Percentiles rank a stretch among this genome's conserved stretches.
Evolutionary conservation across 1,140 invertebrate genomes (phyloP).

Genomic region (Trachymyrmex septentrionalis): DNA sequence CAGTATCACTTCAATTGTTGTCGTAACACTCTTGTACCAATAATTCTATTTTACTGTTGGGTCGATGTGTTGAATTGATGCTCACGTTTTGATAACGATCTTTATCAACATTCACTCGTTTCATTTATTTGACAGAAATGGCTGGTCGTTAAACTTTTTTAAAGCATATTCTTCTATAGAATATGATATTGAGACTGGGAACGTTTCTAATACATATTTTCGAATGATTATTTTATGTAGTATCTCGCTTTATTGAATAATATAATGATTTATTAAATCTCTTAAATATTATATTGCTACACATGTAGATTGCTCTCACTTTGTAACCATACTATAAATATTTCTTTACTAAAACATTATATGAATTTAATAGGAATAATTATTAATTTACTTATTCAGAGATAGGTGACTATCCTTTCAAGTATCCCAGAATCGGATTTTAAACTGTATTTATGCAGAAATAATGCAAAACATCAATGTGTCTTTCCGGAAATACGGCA

Average conservation of each 20-base stretch:
- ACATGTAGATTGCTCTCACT: not conserved
- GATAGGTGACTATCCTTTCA: constrained; percentile 2
- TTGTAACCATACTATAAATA: not conserved
- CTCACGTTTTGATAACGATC: constrained; percentile 64
- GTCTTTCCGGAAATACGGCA: constrained; percentile 28
- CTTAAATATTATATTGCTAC: not conserved
- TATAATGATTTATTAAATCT: not conserved
- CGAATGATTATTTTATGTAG: constrained; percentile 13
- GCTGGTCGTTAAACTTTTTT: constrained; percentile 19
- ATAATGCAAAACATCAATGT: constrained; percentile 19
- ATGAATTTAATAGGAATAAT: not conserved
- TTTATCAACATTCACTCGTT: constrained; percentile 68
- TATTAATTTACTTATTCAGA: not conserved
- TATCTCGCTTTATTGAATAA: constrained; percentile 10
- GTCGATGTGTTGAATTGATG: constrained; percentile 67
- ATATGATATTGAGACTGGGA: not conserved
- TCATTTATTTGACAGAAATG: not conserved
- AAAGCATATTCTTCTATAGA: constrained; percentile 15
- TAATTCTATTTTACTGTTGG: constrained; percentile 60
- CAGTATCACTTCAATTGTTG: constrained; percentile 45
- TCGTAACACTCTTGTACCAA: constrained; percentile 50
- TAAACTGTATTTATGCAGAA: constrained; percentile 11
- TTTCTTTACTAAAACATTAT: not conserved
- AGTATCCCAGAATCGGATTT: constrained; percentile 25
- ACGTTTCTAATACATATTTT: constrained; percentile 39